These are phyloP conservation scores for Watsonalla binaria DNA, from an alignment of 2,888 invertebrate genomes.

Conservation along the genomic window DNA sequence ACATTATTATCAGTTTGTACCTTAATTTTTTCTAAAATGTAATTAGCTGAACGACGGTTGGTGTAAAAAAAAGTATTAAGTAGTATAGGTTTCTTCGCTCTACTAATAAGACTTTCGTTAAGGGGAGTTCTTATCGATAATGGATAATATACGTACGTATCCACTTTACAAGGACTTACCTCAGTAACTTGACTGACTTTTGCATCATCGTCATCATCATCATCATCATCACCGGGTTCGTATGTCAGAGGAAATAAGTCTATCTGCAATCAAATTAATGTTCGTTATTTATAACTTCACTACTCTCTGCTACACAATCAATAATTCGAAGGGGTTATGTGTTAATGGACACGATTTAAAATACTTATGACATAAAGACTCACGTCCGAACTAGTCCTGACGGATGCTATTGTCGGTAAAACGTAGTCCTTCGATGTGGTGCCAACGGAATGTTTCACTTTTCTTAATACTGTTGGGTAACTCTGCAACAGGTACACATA, in stretches of 20 bases:
- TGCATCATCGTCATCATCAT: conserved; percentile 32
- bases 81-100: too few species aligned
- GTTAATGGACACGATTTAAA: not conserved
- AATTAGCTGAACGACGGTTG: too few species aligned
- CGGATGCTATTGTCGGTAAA: conserved; percentile 55
- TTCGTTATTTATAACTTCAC: not conserved
- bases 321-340: too few species aligned
- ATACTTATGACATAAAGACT: conserved; percentile 7
- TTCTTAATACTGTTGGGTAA: conserved; percentile 64
- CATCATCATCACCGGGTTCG: conserved; percentile 54
- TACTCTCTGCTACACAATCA: too few species aligned
- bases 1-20: too few species aligned
- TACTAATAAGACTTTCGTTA: too few species aligned
- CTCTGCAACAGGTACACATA: conserved; percentile 43
- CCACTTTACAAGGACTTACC: conserved; percentile 23
- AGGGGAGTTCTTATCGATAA: too few species aligned
- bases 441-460: conserved; percentile 57
- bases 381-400: conserved; percentile 43
- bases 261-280: conserved; percentile 19
- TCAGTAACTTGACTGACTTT: conserved; percentile 36
- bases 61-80: too few species aligned
- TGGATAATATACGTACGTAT: not conserved
- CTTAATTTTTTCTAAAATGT: too few species aligned
- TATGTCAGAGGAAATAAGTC: conserved; percentile 43
- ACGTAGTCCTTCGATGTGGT: conserved; percentile 67